Conservation (phyloP, 1,140 invertebrate species). For the Cryptotermes secundus region DNA sequence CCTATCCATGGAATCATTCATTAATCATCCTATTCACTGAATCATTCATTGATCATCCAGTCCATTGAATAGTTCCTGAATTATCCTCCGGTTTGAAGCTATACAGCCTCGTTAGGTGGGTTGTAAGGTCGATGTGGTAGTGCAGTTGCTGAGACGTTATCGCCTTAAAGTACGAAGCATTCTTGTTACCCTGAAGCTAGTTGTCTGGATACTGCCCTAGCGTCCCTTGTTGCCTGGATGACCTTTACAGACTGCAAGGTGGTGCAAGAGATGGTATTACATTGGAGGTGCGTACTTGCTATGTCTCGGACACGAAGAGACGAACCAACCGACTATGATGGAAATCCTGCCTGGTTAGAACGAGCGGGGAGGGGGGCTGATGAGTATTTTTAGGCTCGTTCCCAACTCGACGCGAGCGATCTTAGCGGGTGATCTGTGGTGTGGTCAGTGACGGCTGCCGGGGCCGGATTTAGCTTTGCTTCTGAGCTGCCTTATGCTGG, state of each 20-base stretch:
- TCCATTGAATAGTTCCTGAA: too few relatives aligned
- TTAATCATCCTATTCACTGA: too few relatives aligned
- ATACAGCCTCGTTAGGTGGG: too few relatives aligned
- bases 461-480: background rate
- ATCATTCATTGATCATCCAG: too few relatives aligned
- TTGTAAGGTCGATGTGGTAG: too few relatives aligned
- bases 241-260: background rate
- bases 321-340: background rate
- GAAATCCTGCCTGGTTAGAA: background rate
- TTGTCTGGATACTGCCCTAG: too few relatives aligned
- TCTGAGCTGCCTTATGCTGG: background rate
- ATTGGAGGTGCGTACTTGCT: background rate
- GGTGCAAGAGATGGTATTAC: background rate
- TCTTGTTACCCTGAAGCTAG: too few relatives aligned
- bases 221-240: background rate
- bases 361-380: background rate
- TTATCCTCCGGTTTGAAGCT: too few relatives aligned
- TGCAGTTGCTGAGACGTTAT: too few relatives aligned
- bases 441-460: background rate
- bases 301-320: background rate
- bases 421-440: conserved; percentile 5
- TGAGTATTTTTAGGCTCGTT: background rate
- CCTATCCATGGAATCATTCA: too few relatives aligned
- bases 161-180: too few relatives aligned
- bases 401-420: conserved; percentile 16